Conservation (phyloP, 2,113 vertebrate genomes). For the Callocephalon fimbriatum region DNA sequence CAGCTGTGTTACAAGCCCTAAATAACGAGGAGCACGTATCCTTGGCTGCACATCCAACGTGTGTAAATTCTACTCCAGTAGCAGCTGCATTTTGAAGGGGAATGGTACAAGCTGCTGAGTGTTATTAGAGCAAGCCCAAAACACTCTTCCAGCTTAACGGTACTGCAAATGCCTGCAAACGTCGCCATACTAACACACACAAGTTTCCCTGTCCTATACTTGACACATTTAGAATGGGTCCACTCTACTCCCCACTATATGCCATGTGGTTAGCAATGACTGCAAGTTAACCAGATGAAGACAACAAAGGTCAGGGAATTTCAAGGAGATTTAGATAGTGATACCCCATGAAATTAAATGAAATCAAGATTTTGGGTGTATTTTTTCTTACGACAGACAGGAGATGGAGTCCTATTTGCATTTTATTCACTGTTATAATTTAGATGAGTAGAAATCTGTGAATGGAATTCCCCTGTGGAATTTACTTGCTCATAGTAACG, state of each 20-base stretch:
- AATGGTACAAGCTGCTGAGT: background rate
- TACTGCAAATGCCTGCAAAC: background rate
- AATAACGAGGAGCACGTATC: background rate
- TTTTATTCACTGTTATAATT: accelerated
- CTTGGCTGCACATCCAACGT: background rate
- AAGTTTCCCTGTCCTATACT: background rate
- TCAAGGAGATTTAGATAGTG: background rate
- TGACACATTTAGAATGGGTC: background rate
- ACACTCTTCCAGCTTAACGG: background rate
- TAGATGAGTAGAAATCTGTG: background rate
- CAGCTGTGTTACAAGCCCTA: background rate
- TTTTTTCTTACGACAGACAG: background rate
- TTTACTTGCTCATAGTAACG: accelerated
- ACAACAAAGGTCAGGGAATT: background rate
- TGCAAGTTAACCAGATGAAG: background rate
- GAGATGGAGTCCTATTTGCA: accelerated
- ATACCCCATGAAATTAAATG: background rate
- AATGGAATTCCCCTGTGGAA: background rate
- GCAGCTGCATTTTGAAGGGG: background rate
- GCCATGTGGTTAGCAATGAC: accelerated
- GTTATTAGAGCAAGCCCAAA: background rate
- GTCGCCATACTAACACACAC: accelerated
- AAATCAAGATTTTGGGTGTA: background rate
- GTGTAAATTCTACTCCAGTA: background rate
- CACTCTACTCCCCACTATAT: background rate